These are phyloP conservation scores for Helleia helle DNA, from an alignment of 2,888 invertebrate species.

Conservation along the genomic window DNA sequence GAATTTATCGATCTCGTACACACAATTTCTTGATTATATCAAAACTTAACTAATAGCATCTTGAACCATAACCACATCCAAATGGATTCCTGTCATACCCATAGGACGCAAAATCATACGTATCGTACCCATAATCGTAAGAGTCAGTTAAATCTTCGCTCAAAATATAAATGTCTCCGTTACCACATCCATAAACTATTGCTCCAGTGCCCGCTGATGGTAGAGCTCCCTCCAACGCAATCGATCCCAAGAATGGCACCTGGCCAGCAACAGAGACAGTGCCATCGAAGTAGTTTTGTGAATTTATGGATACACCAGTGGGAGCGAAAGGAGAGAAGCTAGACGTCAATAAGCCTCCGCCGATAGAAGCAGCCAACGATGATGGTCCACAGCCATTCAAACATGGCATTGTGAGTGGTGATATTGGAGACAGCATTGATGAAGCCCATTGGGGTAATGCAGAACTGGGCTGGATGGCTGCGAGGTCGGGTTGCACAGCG, in stretches of 20 bases:
- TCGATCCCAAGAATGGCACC: slow-evolving; percentile 27
- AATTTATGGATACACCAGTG: slow-evolving; percentile 17
- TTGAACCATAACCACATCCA: neutral
- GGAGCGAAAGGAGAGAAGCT: slow-evolving; percentile 23
- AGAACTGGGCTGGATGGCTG: neutral
- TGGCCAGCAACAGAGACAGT: slow-evolving; percentile 22
- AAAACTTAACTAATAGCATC: neutral
- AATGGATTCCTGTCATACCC: neutral
- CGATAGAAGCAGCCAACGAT: slow-evolving; percentile 13
- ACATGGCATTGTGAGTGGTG: neutral
- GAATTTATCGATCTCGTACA: too few species aligned
- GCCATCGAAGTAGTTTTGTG: neutral
- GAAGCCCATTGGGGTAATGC: neutral
- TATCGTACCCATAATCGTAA: neutral
- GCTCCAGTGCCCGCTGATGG: slow-evolving; percentile 18
- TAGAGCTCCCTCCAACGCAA: slow-evolving; percentile 23
- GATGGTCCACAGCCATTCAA: slow-evolving; percentile 6
- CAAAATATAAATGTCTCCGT: slow-evolving; percentile 9
- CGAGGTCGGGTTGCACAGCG: neutral
- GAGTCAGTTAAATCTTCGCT: neutral
- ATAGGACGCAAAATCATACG: neutral
- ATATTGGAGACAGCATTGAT: neutral
- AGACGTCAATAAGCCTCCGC: slow-evolving; percentile 13
- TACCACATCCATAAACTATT: slow-evolving; percentile 16
- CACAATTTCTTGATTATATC: too few species aligned